Evolutionary conservation across 2,888 invertebrate species (phyloP).

Genomic region (Isotomurus palustris): DNA sequence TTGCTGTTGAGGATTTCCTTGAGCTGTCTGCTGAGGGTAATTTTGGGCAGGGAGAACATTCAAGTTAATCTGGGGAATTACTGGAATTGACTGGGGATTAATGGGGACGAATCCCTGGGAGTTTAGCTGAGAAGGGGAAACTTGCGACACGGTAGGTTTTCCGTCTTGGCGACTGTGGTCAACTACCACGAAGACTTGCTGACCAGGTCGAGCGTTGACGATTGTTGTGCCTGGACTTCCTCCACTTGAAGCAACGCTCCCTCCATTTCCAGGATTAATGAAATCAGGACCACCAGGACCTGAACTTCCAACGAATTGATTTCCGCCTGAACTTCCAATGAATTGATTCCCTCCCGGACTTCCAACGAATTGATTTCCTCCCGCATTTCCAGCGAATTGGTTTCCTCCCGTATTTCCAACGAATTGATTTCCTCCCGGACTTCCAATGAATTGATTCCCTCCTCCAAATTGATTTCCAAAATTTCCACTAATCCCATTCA

Average conservation of each 20-base stretch:
- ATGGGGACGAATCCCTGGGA: neutral
- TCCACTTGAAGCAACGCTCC: neutral
- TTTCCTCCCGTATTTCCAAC: neutral
- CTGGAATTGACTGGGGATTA: neutral
- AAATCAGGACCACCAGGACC: neutral
- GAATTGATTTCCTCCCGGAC: too few species aligned
- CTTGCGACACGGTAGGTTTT: neutral
- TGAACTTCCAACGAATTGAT: neutral
- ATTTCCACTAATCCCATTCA: too few species aligned
- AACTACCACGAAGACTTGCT: neutral
- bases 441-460: too few species aligned
- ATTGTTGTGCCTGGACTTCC: slow-evolving; percentile 6
- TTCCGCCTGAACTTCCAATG: neutral
- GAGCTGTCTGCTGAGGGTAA: neutral
- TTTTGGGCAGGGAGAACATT: neutral
- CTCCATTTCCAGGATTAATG: too few species aligned
- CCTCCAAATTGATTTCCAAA: too few species aligned
- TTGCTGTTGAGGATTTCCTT: neutral
- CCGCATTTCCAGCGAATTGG: neutral
- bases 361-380: neutral
- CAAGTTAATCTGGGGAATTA: neutral
- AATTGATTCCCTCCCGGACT: neutral
- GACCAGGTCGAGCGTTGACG: neutral
- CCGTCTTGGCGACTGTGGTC: neutral
- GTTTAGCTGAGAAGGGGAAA: neutral